Base-by-base conservation (phyloP, 2,797 vertebrate genomes). In the Chelon labrosus region DNA sequence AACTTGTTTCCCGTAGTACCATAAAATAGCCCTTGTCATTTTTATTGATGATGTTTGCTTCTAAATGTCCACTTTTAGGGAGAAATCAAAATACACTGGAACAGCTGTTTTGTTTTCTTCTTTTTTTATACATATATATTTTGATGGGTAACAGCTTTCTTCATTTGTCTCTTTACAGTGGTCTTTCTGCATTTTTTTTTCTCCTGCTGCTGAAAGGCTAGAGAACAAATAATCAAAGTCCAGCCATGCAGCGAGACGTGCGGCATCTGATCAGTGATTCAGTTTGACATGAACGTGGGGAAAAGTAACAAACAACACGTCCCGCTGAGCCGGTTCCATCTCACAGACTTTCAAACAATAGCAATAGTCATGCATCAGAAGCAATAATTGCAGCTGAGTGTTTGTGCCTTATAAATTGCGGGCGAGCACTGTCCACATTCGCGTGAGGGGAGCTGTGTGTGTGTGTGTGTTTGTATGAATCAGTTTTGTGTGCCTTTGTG, bases 351-450 rank as follows among this genome's bases (percentile, higher is more conserved):
- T 84, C 47, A 87, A 88, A 93, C 90, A 91, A 91, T 84, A 85
- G 89, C 76, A 90, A 84, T 74, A 88, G 89, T 90, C 87, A 89
- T 85, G 88, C 90, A 86, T 89, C 82, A 84, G 83, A 83, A 81
- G 72, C 83, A 85, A 85, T 88, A 83, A 88, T 84, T 87, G 78
- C 77, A 70, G 77, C 70, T 66, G 77, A 90, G 84, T 86, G 87
- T 82, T 86, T 84, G 82, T 72, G 75, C 73, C 81, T 84, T 85
- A 80, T 87, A 88, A 90, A 88, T 79, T 84, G 86, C 84, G 87
- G 84, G 67, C 52, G 55, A 53, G 65, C 50, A 73, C 82, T 68
- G 80, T 89, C 87, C 83, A 64, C 76, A 74, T 91, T 83, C 73
- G 78, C 82, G 90, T 91, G 83, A 88, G 77, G 63, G 75, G 75